These are phyloP conservation scores for Phalangium opilio DNA, from an alignment of 2,888 invertebrate genomes.

Conservation along the genomic window DNA sequence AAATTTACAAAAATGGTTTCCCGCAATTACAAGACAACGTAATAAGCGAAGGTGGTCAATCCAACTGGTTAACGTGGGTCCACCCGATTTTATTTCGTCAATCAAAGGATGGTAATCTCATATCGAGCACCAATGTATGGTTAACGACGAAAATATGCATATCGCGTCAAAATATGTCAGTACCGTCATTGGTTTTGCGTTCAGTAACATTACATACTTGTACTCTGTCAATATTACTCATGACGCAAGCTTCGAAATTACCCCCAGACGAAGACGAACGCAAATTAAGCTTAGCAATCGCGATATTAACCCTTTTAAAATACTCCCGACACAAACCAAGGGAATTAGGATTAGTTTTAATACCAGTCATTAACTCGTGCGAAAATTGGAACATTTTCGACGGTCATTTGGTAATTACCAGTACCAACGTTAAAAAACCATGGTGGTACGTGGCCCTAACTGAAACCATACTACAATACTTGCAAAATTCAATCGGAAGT, in stretches of 20 bases:
- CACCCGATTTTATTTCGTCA: constrained; percentile 7
- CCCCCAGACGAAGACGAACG: neutral
- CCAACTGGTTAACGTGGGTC: constrained; percentile 13
- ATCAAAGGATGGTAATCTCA: constrained; percentile 5
- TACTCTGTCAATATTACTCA: constrained; percentile 10
- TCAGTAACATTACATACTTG: constrained; percentile 10
- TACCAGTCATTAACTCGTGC: constrained; percentile 12
- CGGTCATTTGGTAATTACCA: too few species aligned
- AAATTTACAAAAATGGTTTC: constrained; percentile 10
- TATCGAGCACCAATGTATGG: constrained; percentile 12
- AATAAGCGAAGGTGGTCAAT: constrained; percentile 5
- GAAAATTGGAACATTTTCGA: neutral
- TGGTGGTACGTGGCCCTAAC: constrained; percentile 12
- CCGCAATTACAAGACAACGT: constrained; percentile 8
- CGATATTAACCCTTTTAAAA: constrained; percentile 3
- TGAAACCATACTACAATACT: constrained; percentile 4
- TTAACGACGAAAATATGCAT: constrained; percentile 8
- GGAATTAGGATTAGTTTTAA: constrained; percentile 3
- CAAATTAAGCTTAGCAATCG: constrained; percentile 6
- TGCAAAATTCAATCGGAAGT: constrained; percentile 1
- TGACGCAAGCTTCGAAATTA: constrained; percentile 6
- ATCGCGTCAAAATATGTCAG: constrained; percentile 5
- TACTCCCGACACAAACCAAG: constrained; percentile 3
- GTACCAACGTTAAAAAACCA: constrained; percentile 4
- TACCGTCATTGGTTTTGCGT: constrained; percentile 3